Base-by-base conservation (phyloP, 2,797 vertebrate genomes). In the Pyrocephalus nanus region DNA sequence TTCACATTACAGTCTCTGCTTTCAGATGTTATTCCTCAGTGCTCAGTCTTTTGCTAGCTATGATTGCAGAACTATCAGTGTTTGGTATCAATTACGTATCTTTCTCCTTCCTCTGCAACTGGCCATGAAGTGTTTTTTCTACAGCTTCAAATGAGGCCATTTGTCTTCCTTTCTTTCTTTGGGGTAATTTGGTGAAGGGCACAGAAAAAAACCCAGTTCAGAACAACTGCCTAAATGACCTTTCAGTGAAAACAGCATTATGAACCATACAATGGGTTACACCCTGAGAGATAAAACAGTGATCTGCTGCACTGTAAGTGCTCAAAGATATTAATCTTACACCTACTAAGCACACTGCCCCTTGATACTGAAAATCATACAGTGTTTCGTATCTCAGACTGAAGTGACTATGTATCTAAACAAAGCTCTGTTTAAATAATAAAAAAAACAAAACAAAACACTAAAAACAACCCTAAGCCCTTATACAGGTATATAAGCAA, bases 111-210 rank as follows among this genome's bases (percentile, higher is more conserved):
- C 43, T 88, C 67, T 93, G 43, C 60, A 94, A 65, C 20, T 81
- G 38, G 48, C 69, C 74, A 64, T 69, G 27, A 90, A 71, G 29
- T 57, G 15, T 40, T 84, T 93, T 93, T 80, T 76, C 62, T 82
- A 66, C 34, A 76, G 51, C 9, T 77, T 82, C 22, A 48, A 80
- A 69, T 66, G 29, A 85, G 16, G 32, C 48, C 38, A 66, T 92
- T 84, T 90, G 32, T 92, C 47, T 84, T 86, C 40, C 43, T 90
- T 71, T 19, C 54, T 65, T 92, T 89, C 73, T 87, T 85, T 79
- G 60, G 30, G 22, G 34, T 70, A 89, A 79, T 72, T 72, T 81
- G 55, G 26, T 72, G 77, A 94, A 95, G 65, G 51, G 64, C 51
- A 85, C 25, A 71, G 62, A 62, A 71, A 64, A 64, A 88, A 64